Evolutionary conservation across 2,888 invertebrate species (phyloP), one percentile per base, ranked within the genome.

Genomic region (Theristus sp.): DNA sequence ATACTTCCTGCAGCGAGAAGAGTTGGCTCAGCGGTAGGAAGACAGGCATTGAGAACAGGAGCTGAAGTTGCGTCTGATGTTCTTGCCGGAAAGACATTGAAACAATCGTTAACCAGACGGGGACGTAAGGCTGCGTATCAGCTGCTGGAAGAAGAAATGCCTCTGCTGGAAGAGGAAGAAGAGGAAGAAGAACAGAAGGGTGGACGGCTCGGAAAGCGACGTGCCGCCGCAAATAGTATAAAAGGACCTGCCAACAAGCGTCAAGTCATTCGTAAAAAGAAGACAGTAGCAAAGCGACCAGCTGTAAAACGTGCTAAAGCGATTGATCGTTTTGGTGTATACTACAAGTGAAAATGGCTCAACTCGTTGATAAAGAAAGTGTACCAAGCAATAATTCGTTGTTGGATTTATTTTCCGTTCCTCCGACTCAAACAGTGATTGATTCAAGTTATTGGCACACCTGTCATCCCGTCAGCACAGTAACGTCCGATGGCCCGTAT

Each of bases 401-500:
- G 24, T 17, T 60, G 25, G 60, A 60, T 27, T 20, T 60, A 22
- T 60, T 60, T 27, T 25, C 49, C n/a, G 49, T 57, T 24, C 60
- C 56, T 17, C 60, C 60, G 2, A 60, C 60, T 38, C 60, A 55
- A 60, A 56, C 55, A 2, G 55, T 25, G 1, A 13, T 60, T 2
- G 30, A 56, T 29, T 3, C 28, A 26, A 26, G 49, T 20, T 60
- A 57, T 60, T 60, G 60, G 60, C 24, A 57, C 22, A 30, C 26
- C 31, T n/a, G 31, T 1, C 49, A 57, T 13, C 26, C 27, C 13
- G n/a, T 29, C 10, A 56, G 57, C 26, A 46, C 22, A 2, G 3
- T 46, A 2, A 60, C 60, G 1, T 46, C 38, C 25, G 31, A 56
- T n/a, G 60, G 60, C 1, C 57, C 60, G 17, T 60, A 49, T 47